Percentiles rank a stretch among this genome's conserved stretches.
These are phyloP conservation scores for Cossypha niveicapilla DNA, from an alignment of 2,797 vertebrate genomes.

Conservation along the genomic window DNA sequence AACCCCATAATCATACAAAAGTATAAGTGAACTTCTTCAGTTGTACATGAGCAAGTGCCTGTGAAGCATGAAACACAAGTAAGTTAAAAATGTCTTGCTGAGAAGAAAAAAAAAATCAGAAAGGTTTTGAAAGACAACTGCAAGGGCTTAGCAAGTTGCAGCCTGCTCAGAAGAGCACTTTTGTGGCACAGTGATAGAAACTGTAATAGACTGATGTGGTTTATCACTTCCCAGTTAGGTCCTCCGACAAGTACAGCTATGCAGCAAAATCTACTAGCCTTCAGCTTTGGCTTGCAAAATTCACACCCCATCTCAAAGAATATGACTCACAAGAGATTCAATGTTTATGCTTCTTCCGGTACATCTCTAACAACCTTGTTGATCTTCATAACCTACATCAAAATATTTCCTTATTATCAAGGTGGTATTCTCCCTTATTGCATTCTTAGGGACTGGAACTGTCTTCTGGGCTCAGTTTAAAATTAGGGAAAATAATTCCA, in stretches of 20 bases:
- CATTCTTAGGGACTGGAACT: not conserved
- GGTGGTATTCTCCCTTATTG: not conserved
- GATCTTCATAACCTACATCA: not conserved
- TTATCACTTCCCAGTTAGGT: not conserved
- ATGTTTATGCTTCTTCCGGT: not conserved
- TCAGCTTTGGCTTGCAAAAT: not conserved
- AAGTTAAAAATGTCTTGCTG: not conserved
- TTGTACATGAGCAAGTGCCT: not conserved
- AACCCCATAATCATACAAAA: not conserved
- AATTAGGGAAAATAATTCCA: not conserved
- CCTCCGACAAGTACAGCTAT: not conserved
- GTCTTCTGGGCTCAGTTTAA: not conserved
- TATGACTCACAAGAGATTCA: not conserved
- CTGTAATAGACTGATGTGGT: not conserved
- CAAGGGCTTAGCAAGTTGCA: not conserved
- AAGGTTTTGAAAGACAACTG: not conserved
- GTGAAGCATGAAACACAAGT: not conserved
- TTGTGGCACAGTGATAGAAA: not conserved
- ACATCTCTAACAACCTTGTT: not conserved
- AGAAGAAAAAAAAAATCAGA: not conserved
- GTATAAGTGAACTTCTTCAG: not conserved
- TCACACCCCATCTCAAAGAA: not conserved
- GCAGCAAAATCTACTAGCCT: not conserved
- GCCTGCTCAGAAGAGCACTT: not conserved
- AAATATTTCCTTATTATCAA: not conserved